Base-by-base conservation (phyloP, 2,113 vertebrate genomes). In the Tylochromis polylepis region DNA sequence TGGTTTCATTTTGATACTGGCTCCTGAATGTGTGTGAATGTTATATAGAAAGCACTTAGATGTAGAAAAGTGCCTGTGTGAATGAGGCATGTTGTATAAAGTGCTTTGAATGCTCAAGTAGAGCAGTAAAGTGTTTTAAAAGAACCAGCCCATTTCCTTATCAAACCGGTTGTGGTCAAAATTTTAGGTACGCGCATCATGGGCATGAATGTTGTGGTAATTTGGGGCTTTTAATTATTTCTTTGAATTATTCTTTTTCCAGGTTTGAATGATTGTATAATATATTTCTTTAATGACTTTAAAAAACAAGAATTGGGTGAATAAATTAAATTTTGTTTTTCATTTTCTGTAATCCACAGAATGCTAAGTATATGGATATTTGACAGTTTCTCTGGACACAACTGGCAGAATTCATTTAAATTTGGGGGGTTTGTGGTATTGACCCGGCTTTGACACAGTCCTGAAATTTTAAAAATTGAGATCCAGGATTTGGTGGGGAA, bases 201-300 rank as follows among this genome's bases (percentile, higher is more conserved):
- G 29, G 29, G 29, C 29, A 29, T 29, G 29, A 29, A 29, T 29
- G 29, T 29, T 29, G 29, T 29, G 29, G 4, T 29, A 29, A 29
- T 29, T 29, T 29, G 29, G 29, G 18, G 60, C 31, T 65, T 65
- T 65, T n/a, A 65, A 65, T 36, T 0, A n/a, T 12, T 65, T 65
- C 2, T 65, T 65, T 65, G 11, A 65, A 65, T 38, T 65, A 10
- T 65, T 65, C 18, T 38, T 65, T 38, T 36, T 38, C 31, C 60
- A 38, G 18, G 6, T 65, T 65, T 36, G 31, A 62, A 62, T 0
- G 1, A 0, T n/a, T 65, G 60, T 38, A 65, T 1, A n/a, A 2
- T 6, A 38, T 7, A 0, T 65, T 65, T 8, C 60, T 38, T 65
- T 65, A 65, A 65, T 65, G 0, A 65, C 31, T 65, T 65, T 65